phyloP scores from a whole-genome alignment of 2,797 vertebrate species.

The Enoplosus armatus region DNA sequence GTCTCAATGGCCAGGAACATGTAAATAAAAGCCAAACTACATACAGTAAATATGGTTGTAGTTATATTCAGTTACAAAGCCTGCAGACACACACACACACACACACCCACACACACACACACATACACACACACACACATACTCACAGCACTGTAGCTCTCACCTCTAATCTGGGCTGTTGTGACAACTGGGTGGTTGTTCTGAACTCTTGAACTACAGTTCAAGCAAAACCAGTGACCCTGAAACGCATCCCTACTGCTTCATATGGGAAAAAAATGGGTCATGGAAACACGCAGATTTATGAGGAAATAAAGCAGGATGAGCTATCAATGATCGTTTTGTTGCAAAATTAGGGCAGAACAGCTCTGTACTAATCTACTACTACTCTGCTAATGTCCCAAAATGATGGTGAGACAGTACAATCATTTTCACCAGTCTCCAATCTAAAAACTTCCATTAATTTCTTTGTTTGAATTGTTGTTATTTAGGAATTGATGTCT shows the following conservation, averaged over 20 bases:
- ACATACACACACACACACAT: background rate
- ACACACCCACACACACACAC: background rate
- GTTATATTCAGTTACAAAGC: slow-evolving; percentile 33
- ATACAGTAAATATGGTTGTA: slow-evolving; percentile 12
- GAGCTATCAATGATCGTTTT: background rate
- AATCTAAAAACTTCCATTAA: background rate
- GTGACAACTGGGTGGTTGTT: slow-evolving; percentile 51
- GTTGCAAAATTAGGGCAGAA: slow-evolving; percentile 2
- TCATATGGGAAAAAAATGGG: slow-evolving; percentile 26
- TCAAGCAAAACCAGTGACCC: slow-evolving; percentile 41
- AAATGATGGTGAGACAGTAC: background rate
- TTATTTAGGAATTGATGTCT: slow-evolving; percentile 37
- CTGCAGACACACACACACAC: slow-evolving; percentile 16
- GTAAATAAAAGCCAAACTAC: slow-evolving; percentile 20
- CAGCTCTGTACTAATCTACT: background rate
- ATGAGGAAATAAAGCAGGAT: background rate
- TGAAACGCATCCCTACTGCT: slow-evolving; percentile 51
- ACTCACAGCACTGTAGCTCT: slow-evolving; percentile 16
- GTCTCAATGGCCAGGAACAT: background rate
- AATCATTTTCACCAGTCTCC: slow-evolving; percentile 1
- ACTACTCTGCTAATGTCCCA: background rate
- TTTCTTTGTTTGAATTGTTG: slow-evolving; percentile 29
- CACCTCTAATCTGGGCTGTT: slow-evolving; percentile 56
- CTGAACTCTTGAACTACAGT: slow-evolving; percentile 55
- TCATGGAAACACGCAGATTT: slow-evolving; percentile 26